These are phyloP conservation scores for Zootermopsis nevadensis DNA, from an alignment of 2,888 invertebrate genomes.

Conservation along the genomic window DNA sequence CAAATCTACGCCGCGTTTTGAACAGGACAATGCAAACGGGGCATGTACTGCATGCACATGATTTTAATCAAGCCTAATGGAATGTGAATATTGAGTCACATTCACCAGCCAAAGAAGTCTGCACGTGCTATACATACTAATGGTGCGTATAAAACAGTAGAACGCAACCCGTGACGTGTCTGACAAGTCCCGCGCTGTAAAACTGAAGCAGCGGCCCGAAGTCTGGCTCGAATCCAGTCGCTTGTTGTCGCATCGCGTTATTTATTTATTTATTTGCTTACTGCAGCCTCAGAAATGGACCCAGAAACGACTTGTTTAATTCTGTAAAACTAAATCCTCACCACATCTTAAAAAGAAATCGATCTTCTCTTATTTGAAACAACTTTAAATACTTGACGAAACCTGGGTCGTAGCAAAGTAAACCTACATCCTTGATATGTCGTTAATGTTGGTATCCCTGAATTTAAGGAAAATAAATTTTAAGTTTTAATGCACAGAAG, in stretches of 20 bases:
- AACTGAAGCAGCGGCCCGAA: neutral
- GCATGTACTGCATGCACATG: too few species aligned
- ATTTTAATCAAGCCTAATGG: too few species aligned
- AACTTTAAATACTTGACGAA: neutral
- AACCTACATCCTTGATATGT: neutral
- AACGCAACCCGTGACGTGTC: slow-evolving; percentile 1
- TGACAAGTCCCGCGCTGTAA: neutral
- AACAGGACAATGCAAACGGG: too few species aligned
- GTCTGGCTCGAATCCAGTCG: neutral
- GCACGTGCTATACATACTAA: too few species aligned
- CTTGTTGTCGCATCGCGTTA: neutral
- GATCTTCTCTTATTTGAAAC: neutral
- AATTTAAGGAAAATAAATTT: neutral
- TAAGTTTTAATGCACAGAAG: too few species aligned
- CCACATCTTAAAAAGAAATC: neutral
- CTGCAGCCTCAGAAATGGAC: slow-evolving; percentile 14
- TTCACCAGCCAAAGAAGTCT: too few species aligned
- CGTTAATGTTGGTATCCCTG: neutral
- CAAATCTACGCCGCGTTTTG: too few species aligned
- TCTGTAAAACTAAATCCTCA: slow-evolving; percentile 1
- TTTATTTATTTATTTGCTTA: slow-evolving; percentile 11
- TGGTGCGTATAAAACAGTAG: neutral
- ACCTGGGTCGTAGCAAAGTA: neutral
- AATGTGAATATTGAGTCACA: too few species aligned
- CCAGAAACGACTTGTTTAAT: slow-evolving; percentile 14